Conservation (phyloP, 2,888 invertebrate genomes). For the Rhagonycha fulva region DNA sequence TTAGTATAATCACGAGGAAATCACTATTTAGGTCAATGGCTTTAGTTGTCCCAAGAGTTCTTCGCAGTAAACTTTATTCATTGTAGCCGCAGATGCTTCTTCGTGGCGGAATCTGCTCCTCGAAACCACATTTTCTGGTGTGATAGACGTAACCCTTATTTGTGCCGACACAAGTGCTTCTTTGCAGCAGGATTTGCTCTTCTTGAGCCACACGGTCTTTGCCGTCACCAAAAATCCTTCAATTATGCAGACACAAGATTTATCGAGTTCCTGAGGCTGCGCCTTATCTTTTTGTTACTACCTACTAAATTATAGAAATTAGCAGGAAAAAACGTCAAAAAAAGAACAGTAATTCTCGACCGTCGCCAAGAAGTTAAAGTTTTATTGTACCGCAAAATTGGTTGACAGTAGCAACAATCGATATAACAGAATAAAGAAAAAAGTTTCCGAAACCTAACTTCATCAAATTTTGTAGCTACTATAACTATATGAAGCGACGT, state of each 20-base stretch:
- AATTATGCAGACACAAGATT: not conserved
- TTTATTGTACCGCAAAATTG: not conserved
- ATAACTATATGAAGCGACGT: not conserved
- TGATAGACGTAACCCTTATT: not conserved
- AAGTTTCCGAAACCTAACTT: not conserved
- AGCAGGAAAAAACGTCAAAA: no score
- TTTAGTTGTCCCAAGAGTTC: not conserved
- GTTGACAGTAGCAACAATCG: not conserved
- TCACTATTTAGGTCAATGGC: not conserved
- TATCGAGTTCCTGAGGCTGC: not conserved
- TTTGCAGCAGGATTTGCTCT: not conserved
- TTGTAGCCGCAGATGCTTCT: not conserved
- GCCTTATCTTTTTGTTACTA: not conserved
- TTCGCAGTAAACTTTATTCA: not conserved
- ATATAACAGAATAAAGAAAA: not conserved
- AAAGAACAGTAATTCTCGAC: no score
- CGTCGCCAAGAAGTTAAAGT: no score
- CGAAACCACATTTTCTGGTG: not conserved
- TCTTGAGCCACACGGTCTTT: no score
- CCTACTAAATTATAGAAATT: not conserved
- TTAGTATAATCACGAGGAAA: not conserved
- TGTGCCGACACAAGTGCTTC: not conserved
- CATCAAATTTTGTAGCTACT: not conserved
- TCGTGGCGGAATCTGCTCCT: not conserved
- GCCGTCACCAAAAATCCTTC: not conserved